Base-by-base conservation (phyloP, 2,888 invertebrate species). In the Galeopsomyia nigrocyanea region DNA sequence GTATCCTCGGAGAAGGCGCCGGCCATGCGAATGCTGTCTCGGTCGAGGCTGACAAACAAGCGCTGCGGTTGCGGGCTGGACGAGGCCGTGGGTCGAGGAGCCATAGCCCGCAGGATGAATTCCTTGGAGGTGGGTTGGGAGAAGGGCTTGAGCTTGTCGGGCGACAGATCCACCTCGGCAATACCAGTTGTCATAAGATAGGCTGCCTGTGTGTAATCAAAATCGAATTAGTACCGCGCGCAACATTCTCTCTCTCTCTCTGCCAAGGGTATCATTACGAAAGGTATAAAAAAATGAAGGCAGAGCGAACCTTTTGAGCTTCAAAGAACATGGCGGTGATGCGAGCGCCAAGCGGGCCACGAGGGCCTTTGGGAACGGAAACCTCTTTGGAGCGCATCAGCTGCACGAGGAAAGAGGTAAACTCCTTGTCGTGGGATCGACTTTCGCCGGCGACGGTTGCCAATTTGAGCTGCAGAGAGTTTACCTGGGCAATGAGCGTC, bases 1-100 rank as follows among this genome's bases (percentile, higher is more conserved):
- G 92, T 92, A 82, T 94, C 94, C 78, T 92, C 91, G 0, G 93
- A 91, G 82, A 95, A 95, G n/a, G 94, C 94, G 5, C 94, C 94
- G 68, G 92, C 92, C 60, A 95, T 85, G 76, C 94, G 87, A 81
- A 94, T 91, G 75, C 92, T 91, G 63, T 92, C 91, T 53, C 90
- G 89, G 72, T 90, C 90, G 16, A 95, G 85, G 75, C 92, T 89
- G 16, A 92, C 93, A 77, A 92, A 90, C 86, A 94, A 88, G 78
- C 92, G 88, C 80, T 93, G 93, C 1, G 92, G 91, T 64, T 90
- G 88, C 55, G 88, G 87, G 10, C 88, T 87, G 0, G 92, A 92
- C 77, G 89, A 89, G 0, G 89, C 87, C 14, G 90, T 89, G 3
- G 93, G 93, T 68, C 91, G 86, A 0, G 90, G 88, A 21, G 90